A percentile compares a stretch with the other conserved stretches of the same genome.
phyloP scores from a whole-genome alignment of 2,888 invertebrate species.

The Diadegma fenestrale region DNA sequence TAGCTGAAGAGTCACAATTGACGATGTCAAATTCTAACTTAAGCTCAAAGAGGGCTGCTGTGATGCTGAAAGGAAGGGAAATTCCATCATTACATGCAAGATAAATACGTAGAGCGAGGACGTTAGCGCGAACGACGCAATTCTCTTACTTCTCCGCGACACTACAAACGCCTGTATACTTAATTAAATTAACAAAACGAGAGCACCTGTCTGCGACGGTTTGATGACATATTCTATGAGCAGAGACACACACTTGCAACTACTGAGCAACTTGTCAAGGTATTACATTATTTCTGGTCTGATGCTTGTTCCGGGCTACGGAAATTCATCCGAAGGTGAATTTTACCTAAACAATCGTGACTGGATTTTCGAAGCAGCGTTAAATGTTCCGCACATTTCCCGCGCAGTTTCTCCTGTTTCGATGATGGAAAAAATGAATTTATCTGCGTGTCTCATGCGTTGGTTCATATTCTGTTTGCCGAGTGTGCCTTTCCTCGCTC shows the following conservation, averaged over 20 bases:
- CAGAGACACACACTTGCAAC: not conserved
- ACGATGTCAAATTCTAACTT: not conserved
- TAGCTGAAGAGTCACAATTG: conserved; percentile 15
- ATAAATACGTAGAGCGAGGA: not conserved
- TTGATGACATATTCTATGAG: conserved; percentile 23
- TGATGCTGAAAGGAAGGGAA: conserved; percentile 15
- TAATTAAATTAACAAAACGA: conserved; percentile 50
- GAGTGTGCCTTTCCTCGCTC: not conserved
- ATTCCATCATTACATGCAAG: conserved; percentile 19
- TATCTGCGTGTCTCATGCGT: not conserved
- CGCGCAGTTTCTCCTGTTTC: no score
- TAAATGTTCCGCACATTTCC: not conserved
- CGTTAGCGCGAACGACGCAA: conserved; percentile 14
- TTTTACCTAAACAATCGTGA: not conserved
- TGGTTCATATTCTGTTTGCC: not conserved
- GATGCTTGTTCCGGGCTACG: not conserved
- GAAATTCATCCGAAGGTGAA: conserved; percentile 9
- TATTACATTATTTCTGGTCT: conserved; percentile 9
- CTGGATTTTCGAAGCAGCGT: not conserved
- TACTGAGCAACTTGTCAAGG: not conserved
- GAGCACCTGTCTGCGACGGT: conserved; percentile 10
- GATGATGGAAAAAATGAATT: not conserved
- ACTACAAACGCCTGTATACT: conserved; percentile 16
- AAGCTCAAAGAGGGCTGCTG: not conserved
- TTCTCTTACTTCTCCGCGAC: not conserved